Evolutionary conservation across 2,888 invertebrate genomes (phyloP).

Genomic region (Leuctra nigra): DNA sequence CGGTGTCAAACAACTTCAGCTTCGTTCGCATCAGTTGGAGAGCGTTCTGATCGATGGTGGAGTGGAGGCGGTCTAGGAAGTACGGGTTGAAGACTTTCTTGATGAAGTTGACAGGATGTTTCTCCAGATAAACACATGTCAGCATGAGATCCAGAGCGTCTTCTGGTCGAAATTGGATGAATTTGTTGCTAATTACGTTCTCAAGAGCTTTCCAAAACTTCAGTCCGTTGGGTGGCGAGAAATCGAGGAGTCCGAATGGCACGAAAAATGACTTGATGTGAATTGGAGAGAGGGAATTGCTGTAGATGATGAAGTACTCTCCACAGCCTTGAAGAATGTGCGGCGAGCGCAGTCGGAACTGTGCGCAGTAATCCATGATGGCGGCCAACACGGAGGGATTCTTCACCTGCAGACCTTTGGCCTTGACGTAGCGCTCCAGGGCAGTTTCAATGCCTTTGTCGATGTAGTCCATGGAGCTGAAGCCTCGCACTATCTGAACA

Average conservation of each 20-base stretch:
- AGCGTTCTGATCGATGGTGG: conserved; percentile 38
- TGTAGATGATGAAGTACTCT: conserved; percentile 48
- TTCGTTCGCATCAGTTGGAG: conserved; percentile 42
- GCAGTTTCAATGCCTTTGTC: conserved; percentile 51
- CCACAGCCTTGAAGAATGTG: conserved; percentile 51
- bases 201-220: conserved; percentile 54
- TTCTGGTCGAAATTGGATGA: conserved; percentile 49
- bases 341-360: conserved; percentile 50
- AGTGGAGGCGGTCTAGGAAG: conserved; percentile 51
- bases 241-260: conserved; percentile 55
- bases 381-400: conserved; percentile 50
- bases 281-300: conserved; percentile 44
- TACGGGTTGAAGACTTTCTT: conserved; percentile 52
- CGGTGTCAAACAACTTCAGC: conserved; percentile 55
- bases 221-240: conserved; percentile 44
- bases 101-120: conserved; percentile 54
- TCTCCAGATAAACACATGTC: conserved; percentile 55
- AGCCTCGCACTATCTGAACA: conserved; percentile 47
- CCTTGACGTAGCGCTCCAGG: conserved; percentile 54
- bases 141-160: conserved; percentile 54
- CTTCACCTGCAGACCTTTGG: conserved; percentile 40
- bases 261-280: conserved; percentile 51
- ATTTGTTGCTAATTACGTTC: conserved; percentile 46
- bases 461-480: conserved; percentile 48
- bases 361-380: conserved; percentile 55